Evolutionary conservation across 2,888 invertebrate genomes (phyloP).

Genomic region (Drosophila neonasuta): DNA sequence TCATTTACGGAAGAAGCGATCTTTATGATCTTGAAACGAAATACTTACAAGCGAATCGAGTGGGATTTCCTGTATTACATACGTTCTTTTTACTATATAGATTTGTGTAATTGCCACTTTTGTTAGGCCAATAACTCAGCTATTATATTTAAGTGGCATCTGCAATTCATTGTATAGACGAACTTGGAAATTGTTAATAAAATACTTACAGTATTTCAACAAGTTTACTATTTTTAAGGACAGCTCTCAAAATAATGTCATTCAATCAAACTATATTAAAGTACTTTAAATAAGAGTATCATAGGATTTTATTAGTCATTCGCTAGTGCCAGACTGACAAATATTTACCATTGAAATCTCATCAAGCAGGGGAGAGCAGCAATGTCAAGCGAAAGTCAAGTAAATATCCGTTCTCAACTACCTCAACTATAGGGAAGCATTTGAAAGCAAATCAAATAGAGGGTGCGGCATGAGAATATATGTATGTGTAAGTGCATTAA

Average conservation of each 20-base stretch:
- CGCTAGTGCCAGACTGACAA: slow-evolving; percentile 1
- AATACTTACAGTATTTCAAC: too few relatives aligned
- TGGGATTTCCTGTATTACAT: too few relatives aligned
- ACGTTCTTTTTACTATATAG: too few relatives aligned
- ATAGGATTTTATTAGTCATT: slow-evolving; percentile 3
- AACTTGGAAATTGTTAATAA: too few relatives aligned
- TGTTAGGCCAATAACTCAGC: too few relatives aligned
- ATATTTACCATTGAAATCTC: slow-evolving; percentile 11
- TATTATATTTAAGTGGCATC: too few relatives aligned
- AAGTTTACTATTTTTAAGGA: too few relatives aligned
- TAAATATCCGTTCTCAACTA: background rate
- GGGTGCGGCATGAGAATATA: background rate
- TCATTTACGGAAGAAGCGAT: too few relatives aligned
- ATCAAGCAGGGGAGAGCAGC: background rate
- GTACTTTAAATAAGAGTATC: background rate
- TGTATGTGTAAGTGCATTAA: background rate
- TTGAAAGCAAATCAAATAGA: background rate
- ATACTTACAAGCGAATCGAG: too few relatives aligned
- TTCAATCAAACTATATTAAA: background rate
- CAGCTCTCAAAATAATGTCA: background rate
- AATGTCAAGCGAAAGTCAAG: slow-evolving; percentile 9
- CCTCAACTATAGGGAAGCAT: background rate
- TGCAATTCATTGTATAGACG: too few relatives aligned
- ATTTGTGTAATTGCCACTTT: too few relatives aligned
- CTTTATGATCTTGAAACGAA: too few relatives aligned